These are phyloP conservation scores for Drosophila sproati DNA, from an alignment of 1,140 invertebrate genomes.

Conservation along the genomic window DNA sequence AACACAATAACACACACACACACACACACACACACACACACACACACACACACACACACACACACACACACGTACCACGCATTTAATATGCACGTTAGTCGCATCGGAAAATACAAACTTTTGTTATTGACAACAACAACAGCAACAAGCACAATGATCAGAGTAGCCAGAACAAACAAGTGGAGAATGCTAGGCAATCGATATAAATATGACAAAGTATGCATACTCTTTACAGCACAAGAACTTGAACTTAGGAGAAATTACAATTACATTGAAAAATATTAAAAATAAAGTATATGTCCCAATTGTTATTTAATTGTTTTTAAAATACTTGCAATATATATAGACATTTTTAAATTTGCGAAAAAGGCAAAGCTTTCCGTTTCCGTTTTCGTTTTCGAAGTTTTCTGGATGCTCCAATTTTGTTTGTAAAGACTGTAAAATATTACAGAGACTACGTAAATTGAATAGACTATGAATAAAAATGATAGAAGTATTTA, in stretches of 20 bases:
- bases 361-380: too few relatives aligned
- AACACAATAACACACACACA: conserved; percentile 31
- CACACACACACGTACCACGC: conserved; percentile 27
- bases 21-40: conserved; percentile 18
- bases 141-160: conserved; percentile 55
- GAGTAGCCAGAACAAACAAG: conserved; percentile 30
- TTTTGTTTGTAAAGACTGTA: too few relatives aligned
- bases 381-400: too few relatives aligned
- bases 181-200: neutral
- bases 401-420: too few relatives aligned
- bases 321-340: too few relatives aligned
- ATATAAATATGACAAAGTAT: neutral
- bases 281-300: too few relatives aligned
- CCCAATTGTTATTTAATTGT: too few relatives aligned
- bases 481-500: too few relatives aligned
- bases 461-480: too few relatives aligned
- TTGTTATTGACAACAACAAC: conserved; percentile 71
- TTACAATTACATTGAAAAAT: too few relatives aligned
- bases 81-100: conserved; percentile 68
- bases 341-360: too few relatives aligned
- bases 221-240: conserved; percentile 41
- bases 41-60: conserved; percentile 8
- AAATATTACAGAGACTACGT: too few relatives aligned
- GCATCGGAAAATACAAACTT: conserved; percentile 43
- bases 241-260: neutral